phyloP scores from a whole-genome alignment of 2,888 invertebrate genomes.

The Selenia dentaria region DNA sequence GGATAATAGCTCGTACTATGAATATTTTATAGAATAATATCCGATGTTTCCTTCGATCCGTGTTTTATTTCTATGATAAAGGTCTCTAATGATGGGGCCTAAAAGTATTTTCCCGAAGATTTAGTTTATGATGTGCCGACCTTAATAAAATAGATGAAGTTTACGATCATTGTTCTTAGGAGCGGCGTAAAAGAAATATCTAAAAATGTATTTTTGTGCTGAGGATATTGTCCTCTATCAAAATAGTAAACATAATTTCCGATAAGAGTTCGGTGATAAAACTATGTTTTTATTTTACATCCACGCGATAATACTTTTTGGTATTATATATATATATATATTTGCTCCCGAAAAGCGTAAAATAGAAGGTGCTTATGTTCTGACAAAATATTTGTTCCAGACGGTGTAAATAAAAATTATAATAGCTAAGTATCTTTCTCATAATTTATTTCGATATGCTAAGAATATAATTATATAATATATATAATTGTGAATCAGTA shows the following conservation, averaged over 20 bases:
- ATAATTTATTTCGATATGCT: no score
- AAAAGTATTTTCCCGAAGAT: constrained; percentile 36
- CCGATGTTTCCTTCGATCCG: constrained; percentile 27
- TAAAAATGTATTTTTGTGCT: constrained; percentile 16
- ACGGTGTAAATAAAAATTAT: no score
- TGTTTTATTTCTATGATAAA: constrained; percentile 35
- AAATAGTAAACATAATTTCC: constrained; percentile 19
- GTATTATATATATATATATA: no score
- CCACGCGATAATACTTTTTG: background rate
- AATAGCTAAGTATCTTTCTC: no score
- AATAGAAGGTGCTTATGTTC: no score
- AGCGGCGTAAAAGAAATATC: constrained; percentile 25
- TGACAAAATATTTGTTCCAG: no score
- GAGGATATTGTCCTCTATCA: constrained; percentile 20
- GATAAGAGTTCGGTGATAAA: constrained; percentile 18
- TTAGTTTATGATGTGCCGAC: constrained; percentile 36
- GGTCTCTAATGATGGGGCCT: constrained; percentile 32
- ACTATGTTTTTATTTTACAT: constrained; percentile 21
- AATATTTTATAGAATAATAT: constrained; percentile 34
- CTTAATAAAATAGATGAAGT: constrained; percentile 35
- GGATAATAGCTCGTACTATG: constrained; percentile 28
- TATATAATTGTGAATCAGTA: no score
- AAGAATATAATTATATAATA: no score
- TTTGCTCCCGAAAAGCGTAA: no score
- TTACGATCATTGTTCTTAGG: constrained; percentile 32